Conservation (phyloP, 2,113 vertebrate species). For the Hippocampus barbouri region DNA sequence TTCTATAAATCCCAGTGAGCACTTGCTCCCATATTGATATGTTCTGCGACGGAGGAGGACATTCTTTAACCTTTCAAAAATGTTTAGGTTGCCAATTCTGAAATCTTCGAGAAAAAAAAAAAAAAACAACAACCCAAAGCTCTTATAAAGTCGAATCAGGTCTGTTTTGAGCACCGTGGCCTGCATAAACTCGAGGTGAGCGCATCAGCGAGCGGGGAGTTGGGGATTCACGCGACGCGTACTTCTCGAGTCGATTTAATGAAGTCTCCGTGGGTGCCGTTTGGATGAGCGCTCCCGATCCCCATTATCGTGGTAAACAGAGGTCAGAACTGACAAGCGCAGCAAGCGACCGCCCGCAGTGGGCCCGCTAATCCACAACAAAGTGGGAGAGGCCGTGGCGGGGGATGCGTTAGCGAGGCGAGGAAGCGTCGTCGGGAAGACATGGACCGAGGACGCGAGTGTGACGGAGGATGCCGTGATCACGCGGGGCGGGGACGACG, state of each 20-base stretch:
- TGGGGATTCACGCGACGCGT: slow-evolving; percentile 17
- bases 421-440: slow-evolving; percentile 1
- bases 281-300: slow-evolving; percentile 42
- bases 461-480: slow-evolving; percentile 13
- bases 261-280: slow-evolving; percentile 40
- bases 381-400: neutral
- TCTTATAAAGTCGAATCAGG: neutral
- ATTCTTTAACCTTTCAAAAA: too few species aligned
- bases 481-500: slow-evolving; percentile 18
- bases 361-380: slow-evolving; percentile 33
- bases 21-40: neutral
- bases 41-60: too few species aligned
- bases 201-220: slow-evolving; percentile 7
- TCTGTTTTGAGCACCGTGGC: neutral
- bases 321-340: slow-evolving; percentile 23
- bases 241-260: slow-evolving; percentile 45
- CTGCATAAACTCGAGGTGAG: slow-evolving; percentile 5
- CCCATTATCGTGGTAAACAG: slow-evolving; percentile 55
- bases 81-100: too few species aligned
- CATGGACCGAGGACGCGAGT: neutral
- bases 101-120: too few species aligned
- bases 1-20: neutral
- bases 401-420: neutral
- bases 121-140: too few species aligned
- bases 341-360: slow-evolving; percentile 8